Percentiles rank a stretch among this genome's conserved stretches.
Conservation (phyloP, 2,113 vertebrate species). For the Euleptes europaea region DNA sequence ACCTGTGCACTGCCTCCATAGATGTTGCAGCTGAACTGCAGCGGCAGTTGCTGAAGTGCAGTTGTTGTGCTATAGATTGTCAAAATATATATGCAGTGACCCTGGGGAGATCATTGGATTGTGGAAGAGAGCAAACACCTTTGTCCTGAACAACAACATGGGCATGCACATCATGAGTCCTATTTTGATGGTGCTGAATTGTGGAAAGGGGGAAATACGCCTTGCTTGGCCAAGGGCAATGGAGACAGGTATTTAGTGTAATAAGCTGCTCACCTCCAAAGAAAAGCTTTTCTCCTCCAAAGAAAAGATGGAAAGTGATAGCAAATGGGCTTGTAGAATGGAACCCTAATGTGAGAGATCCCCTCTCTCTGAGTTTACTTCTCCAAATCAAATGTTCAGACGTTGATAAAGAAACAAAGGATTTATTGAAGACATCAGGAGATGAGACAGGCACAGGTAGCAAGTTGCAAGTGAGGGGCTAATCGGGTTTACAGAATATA, state of each 20-base stretch:
- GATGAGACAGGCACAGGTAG: no score
- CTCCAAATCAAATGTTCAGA: no score
- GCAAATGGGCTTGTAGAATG: background rate
- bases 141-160: background rate
- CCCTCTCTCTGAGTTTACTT: no score
- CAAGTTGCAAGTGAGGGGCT: no score
- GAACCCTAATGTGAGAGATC: no score
- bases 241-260: background rate
- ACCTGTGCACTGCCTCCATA: background rate
- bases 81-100: background rate
- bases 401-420: no score
- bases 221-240: background rate
- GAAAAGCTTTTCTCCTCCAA: no score
- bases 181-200: background rate
- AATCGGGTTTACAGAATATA: no score
- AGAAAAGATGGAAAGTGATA: background rate
- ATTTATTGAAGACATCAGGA: no score
- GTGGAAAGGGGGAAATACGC: background rate
- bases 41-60: background rate
- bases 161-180: background rate
- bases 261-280: background rate
- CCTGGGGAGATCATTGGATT: background rate
- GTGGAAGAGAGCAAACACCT: background rate
- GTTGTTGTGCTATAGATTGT: background rate
- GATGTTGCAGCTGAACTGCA: background rate